Evolutionary conservation across 2,797 vertebrate species (phyloP).

Genomic region (Neoniphon sammara): DNA sequence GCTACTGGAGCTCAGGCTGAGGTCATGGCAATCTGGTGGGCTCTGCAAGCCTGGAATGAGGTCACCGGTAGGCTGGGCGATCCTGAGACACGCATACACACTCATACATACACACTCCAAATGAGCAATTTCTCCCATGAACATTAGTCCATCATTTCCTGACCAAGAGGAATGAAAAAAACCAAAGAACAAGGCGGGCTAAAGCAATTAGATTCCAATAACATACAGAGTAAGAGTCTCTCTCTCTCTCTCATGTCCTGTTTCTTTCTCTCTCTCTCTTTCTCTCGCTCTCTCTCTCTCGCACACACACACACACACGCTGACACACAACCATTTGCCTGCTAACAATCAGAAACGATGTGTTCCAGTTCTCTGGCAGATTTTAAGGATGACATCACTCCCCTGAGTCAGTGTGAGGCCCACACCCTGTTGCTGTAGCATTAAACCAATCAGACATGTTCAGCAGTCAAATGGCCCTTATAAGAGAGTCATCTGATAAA

Average conservation of each 20-base stretch:
- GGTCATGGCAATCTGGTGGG: constrained; percentile 70
- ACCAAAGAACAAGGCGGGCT: constrained; percentile 42
- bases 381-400: constrained; percentile 78
- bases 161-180: constrained; percentile 66
- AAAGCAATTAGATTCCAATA: constrained; percentile 26
- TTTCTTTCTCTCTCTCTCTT: not conserved
- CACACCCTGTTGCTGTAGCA: constrained; percentile 59
- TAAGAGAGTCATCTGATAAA: constrained; percentile 15
- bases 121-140: constrained; percentile 64
- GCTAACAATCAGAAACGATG: constrained; percentile 69
- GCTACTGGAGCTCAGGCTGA: constrained; percentile 67
- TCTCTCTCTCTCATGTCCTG: not conserved
- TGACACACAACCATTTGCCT: constrained; percentile 55
- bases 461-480: constrained; percentile 29
- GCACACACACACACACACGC: constrained; percentile 28
- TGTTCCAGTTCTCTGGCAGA: constrained; percentile 72
- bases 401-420: constrained; percentile 62
- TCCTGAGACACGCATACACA: constrained; percentile 43
- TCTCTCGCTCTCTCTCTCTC: constrained; percentile 1
- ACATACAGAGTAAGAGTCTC: not conserved
- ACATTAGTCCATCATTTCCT: constrained; percentile 52
- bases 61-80: constrained; percentile 62
- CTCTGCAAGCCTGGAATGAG: constrained; percentile 65
- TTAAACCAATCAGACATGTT: constrained; percentile 28
- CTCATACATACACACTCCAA: constrained; percentile 36